These are phyloP conservation scores for Triops longicaudatus DNA, from an alignment of 1,140 invertebrate genomes.

Conservation along the genomic window DNA sequence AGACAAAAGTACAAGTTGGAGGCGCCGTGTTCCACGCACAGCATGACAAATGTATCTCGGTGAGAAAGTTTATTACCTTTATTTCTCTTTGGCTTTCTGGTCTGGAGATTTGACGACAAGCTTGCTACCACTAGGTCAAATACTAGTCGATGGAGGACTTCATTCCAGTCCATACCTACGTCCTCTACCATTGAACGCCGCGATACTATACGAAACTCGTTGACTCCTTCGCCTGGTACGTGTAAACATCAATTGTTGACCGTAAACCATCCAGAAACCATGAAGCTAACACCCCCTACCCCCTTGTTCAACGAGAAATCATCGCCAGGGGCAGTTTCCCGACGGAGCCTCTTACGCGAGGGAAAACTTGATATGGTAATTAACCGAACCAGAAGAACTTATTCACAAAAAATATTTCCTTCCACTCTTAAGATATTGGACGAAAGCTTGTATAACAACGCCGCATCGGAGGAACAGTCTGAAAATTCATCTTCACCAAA, in stretches of 20 bases:
- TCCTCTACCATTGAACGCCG: slow-evolving; percentile 9
- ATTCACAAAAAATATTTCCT: neutral
- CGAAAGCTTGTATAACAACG: neutral
- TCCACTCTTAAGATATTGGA: neutral
- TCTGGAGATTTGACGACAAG: neutral
- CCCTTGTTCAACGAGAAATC: neutral
- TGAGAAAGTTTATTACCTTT: neutral
- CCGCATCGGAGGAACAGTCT: neutral
- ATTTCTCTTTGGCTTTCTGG: neutral
- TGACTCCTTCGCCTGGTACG: slow-evolving; percentile 19
- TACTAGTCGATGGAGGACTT: slow-evolving; percentile 19
- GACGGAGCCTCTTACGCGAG: neutral
- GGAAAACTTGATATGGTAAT: slow-evolving; percentile 2
- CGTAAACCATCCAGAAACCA: neutral
- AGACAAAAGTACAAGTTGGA: slow-evolving; percentile 19
- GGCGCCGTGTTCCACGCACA: slow-evolving; percentile 23
- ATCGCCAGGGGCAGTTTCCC: neutral
- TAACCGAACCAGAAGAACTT: neutral
- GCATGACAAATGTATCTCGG: slow-evolving; percentile 22
- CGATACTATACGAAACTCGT: neutral
- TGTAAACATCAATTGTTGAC: neutral
- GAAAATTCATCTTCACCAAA: neutral
- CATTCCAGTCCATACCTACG: slow-evolving; percentile 14
- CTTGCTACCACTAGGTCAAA: slow-evolving; percentile 16
- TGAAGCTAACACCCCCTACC: neutral